Conservation (phyloP, 2,797 vertebrate species). For the Typhlichthys eigenmanni region DNA sequence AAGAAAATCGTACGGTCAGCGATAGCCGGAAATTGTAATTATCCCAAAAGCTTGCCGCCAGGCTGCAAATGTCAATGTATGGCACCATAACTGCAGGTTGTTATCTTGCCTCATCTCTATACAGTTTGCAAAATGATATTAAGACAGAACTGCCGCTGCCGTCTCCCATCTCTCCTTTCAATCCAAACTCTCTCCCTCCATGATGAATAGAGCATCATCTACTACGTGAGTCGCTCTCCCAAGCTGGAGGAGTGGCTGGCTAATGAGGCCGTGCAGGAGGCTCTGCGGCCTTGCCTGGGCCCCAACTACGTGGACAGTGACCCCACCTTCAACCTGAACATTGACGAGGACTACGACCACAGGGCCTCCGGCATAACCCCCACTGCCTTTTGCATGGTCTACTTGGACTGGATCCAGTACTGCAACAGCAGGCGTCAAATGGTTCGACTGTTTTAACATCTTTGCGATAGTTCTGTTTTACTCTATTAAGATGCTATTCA, state of each 20-base stretch:
- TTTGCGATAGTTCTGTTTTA: background rate
- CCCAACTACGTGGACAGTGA: conserved; percentile 95
- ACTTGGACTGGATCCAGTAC: conserved; percentile 97
- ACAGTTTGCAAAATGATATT: too few species aligned
- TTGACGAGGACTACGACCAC: conserved; percentile 98
- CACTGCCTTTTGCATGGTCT: conserved; percentile 94
- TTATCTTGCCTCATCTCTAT: too few species aligned
- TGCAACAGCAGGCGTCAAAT: conserved; percentile 81
- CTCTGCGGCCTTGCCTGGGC: conserved; percentile 87
- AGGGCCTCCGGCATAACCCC: conserved; percentile 92
- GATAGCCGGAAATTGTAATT: too few species aligned
- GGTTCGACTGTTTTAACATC: conserved; percentile 38
- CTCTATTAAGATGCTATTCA: background rate
- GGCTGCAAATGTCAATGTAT: too few species aligned
- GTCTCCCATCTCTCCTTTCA: too few species aligned
- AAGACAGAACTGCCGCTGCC: too few species aligned
- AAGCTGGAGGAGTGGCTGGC: conserved; percentile 95
- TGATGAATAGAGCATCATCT: conserved; percentile 90
- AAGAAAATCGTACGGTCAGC: too few species aligned
- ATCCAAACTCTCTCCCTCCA: background rate
- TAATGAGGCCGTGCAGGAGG: conserved; percentile 93
- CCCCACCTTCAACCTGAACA: conserved; percentile 98
- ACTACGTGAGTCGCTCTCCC: conserved; percentile 91
- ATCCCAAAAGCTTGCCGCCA: too few species aligned
- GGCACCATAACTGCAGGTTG: too few species aligned